phyloP scores from a whole-genome alignment of 2,888 invertebrate genomes.

The Cacoxenus indagator region DNA sequence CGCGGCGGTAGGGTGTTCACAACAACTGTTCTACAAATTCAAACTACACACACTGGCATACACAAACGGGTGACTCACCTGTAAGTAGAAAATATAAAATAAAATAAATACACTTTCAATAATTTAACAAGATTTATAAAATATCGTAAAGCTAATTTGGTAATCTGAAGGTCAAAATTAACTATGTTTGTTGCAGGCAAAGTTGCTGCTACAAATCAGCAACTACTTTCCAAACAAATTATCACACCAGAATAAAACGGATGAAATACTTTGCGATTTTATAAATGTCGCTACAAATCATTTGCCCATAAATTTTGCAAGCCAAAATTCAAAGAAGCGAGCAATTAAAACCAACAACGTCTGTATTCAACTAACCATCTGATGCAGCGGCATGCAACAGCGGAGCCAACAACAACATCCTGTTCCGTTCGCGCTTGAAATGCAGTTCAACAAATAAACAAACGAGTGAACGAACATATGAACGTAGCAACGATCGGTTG shows the following conservation, averaged over 20 bases:
- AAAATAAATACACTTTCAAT: background rate
- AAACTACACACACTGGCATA: background rate
- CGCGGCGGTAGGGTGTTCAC: too few relatives aligned
- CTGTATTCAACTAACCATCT: background rate
- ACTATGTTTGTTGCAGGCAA: background rate
- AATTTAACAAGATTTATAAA: background rate
- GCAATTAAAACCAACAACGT: background rate
- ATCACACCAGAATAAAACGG: too few relatives aligned
- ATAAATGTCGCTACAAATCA: background rate
- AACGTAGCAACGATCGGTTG: background rate
- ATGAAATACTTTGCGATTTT: background rate
- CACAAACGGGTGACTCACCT: constrained; percentile 1
- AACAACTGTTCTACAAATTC: background rate
- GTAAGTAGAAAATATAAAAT: background rate
- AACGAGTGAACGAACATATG: background rate
- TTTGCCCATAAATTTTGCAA: background rate
- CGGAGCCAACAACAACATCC: background rate
- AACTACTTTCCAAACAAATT: background rate
- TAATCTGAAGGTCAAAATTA: background rate
- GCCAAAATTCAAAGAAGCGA: background rate
- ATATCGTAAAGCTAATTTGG: background rate
- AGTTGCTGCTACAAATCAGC: background rate
- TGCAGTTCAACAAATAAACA: background rate
- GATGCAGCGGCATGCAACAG: background rate
- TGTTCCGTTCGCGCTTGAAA: constrained; percentile 3